A percentile compares a stretch with the other conserved stretches of the same genome.
These are phyloP conservation scores for Gambelia wislizenii DNA, from an alignment of 2,797 vertebrate genomes.

Conservation along the genomic window DNA sequence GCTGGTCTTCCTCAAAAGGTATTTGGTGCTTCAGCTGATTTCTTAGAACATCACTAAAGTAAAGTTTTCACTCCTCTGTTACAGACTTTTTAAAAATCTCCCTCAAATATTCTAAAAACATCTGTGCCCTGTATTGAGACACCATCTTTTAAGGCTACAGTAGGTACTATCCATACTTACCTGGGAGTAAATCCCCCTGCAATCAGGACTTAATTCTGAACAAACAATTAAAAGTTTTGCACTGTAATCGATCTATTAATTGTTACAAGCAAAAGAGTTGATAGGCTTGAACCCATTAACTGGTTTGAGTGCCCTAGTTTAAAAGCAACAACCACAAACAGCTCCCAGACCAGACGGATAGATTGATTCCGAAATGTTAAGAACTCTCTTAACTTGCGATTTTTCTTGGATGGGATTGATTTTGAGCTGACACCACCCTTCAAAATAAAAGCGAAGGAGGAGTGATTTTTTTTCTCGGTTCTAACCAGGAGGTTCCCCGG, in stretches of 20 bases:
- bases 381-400: neutral
- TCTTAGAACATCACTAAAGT: neutral
- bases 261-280: neutral
- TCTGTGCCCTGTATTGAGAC: neutral
- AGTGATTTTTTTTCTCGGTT: neutral
- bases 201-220: neutral
- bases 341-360: neutral
- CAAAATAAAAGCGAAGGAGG: neutral
- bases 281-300: neutral
- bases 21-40: neutral
- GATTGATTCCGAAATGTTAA: slow-evolving; percentile 1
- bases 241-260: neutral
- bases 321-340: neutral
- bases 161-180: neutral
- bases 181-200: neutral
- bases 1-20: neutral
- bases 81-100: neutral
- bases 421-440: neutral
- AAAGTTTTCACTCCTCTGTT: neutral
- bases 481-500: neutral
- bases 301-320: neutral
- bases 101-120: neutral
- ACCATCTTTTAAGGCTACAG: neutral
- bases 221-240: neutral
- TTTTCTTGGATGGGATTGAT: slow-evolving; percentile 8